phyloP scores from a whole-genome alignment of 2,888 invertebrate genomes.

The Ptilodon capucinus region DNA sequence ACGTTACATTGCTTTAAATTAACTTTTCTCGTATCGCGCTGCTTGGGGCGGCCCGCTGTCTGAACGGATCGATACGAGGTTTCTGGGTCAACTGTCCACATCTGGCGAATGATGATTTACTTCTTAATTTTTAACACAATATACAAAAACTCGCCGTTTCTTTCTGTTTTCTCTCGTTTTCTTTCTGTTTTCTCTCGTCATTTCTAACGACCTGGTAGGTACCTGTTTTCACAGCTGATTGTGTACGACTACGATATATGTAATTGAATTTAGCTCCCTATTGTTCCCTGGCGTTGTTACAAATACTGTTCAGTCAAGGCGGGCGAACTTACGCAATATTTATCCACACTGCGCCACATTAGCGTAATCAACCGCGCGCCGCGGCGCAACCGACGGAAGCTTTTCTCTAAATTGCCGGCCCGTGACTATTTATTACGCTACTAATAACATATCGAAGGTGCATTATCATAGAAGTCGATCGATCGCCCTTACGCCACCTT shows the following conservation, averaged over 20 bases:
- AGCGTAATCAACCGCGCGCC: conserved; percentile 60
- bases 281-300: conserved; percentile 54
- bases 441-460: conserved; percentile 33
- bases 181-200: conserved; percentile 3
- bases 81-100: conserved; percentile 46
- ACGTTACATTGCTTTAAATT: conserved; percentile 31
- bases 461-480: conserved; percentile 28
- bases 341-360: conserved; percentile 45
- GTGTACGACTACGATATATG: conserved; percentile 21
- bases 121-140: conserved; percentile 14
- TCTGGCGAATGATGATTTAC: conserved; percentile 25
- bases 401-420: conserved; percentile 46
- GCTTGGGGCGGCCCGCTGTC: conserved; percentile 37
- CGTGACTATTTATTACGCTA: conserved; percentile 34
- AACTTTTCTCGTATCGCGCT: conserved; percentile 35
- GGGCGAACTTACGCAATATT: conserved; percentile 55
- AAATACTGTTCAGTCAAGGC: conserved; percentile 38
- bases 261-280: conserved; percentile 33
- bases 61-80: conserved; percentile 41
- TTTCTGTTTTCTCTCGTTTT: conserved; percentile 6
- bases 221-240: conserved; percentile 7
- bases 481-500: conserved; percentile 35
- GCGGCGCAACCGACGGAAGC: conserved; percentile 40
- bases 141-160: conserved; percentile 1
- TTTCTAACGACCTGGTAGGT: background rate